These are phyloP conservation scores for Anoplolepis gracilipes DNA, from an alignment of 1,140 invertebrate genomes.

Conservation along the genomic window DNA sequence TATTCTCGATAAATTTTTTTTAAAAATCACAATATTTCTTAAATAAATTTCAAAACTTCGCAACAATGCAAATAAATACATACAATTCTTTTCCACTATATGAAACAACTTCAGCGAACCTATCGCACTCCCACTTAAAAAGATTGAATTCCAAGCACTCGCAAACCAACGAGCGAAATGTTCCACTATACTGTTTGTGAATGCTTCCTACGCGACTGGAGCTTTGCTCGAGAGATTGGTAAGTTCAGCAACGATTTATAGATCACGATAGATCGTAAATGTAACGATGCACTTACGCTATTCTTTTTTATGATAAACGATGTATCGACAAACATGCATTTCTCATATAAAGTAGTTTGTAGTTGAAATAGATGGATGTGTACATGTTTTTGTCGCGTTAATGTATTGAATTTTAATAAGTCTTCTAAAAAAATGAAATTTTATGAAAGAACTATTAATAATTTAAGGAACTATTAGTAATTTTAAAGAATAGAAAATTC, in stretches of 20 bases:
- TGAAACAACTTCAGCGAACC: conserved; percentile 57
- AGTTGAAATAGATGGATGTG: neutral
- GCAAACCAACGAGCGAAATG: conserved; percentile 49
- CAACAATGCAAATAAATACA: neutral
- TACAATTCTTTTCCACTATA: conserved; percentile 14
- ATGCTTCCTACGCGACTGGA: conserved; percentile 20
- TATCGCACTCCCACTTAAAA: conserved; percentile 56
- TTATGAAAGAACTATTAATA: neutral
- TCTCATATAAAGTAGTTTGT: neutral
- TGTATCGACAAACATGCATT: conserved; percentile 1
- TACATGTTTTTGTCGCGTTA: conserved; percentile 20
- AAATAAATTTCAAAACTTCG: conserved; percentile 9
- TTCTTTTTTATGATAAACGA: conserved; percentile 17
- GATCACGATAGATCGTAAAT: conserved; percentile 35
- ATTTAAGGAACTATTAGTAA: no score
- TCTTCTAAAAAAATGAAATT: neutral
- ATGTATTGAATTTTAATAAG: neutral
- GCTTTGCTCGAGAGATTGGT: conserved; percentile 47
- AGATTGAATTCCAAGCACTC: conserved; percentile 65
- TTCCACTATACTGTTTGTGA: conserved; percentile 43
- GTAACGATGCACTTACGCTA: conserved; percentile 15
- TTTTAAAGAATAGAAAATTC: neutral
- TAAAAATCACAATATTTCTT: conserved; percentile 12
- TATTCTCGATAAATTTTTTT: neutral
- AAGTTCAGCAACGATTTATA: conserved; percentile 69